Percentiles rank a stretch among this genome's conserved stretches.
phyloP scores from a whole-genome alignment of 2,113 vertebrate species.

The Lamprologus ornatipinnis region DNA sequence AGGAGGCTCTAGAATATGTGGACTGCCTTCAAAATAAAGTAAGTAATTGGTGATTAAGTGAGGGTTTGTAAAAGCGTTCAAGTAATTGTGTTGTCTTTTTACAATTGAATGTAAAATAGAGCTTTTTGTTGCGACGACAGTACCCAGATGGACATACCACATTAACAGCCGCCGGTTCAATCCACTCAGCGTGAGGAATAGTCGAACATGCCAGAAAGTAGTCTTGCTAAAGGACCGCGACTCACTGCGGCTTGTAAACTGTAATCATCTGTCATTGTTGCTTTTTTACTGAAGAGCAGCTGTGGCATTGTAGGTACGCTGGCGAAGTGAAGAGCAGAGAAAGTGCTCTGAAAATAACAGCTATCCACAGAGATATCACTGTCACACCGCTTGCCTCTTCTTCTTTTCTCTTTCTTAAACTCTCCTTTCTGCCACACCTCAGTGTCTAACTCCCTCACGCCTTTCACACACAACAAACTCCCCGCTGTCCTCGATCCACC shows the following conservation, averaged over 20 bases:
- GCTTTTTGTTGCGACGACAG: neutral
- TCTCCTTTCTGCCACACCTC: constrained; percentile 8
- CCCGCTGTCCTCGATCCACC: neutral
- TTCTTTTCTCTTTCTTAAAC: constrained; percentile 10
- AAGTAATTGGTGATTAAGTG: neutral
- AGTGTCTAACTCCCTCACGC: neutral
- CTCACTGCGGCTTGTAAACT: neutral
- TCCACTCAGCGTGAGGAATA: neutral
- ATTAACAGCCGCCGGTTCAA: neutral
- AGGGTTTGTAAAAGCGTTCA: neutral
- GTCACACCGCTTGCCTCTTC: constrained; percentile 13
- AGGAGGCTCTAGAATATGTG: constrained; percentile 78
- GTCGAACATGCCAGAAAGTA: neutral
- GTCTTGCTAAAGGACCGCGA: neutral
- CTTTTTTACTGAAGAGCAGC: constrained; percentile 19
- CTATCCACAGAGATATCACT: constrained; percentile 29
- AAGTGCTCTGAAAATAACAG: constrained; percentile 48
- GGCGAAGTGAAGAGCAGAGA: neutral
- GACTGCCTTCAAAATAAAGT: constrained; percentile 78
- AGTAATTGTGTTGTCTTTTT: neutral
- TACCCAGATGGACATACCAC: neutral
- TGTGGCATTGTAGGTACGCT: constrained; percentile 20
- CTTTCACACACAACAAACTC: neutral
- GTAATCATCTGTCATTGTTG: constrained; percentile 9
- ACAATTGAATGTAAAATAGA: neutral